Conservation (phyloP, 2,113 vertebrate species). For the human (Homo sapiens) region GRCh38 chr14:75397501-75398000, state of each 20-base stretch:
- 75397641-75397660: neutral
- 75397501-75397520: neutral
- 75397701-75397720: neutral
- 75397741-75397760: neutral
- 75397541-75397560: neutral
- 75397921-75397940: neutral
- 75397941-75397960: neutral
- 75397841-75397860: neutral
- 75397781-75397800: neutral
- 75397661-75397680: neutral
- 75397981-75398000: neutral
- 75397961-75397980: neutral
- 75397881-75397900: neutral
- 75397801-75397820: neutral
- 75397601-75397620: neutral
- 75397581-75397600: neutral
- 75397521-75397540: neutral
- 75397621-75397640: neutral
- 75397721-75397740: neutral
- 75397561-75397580: neutral
- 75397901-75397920: neutral
- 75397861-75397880: neutral
- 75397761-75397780: neutral
- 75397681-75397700: neutral
- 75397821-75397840: neutral